Conservation (phyloP, 1,140 invertebrate species). For the Cepaea nemoralis region DNA sequence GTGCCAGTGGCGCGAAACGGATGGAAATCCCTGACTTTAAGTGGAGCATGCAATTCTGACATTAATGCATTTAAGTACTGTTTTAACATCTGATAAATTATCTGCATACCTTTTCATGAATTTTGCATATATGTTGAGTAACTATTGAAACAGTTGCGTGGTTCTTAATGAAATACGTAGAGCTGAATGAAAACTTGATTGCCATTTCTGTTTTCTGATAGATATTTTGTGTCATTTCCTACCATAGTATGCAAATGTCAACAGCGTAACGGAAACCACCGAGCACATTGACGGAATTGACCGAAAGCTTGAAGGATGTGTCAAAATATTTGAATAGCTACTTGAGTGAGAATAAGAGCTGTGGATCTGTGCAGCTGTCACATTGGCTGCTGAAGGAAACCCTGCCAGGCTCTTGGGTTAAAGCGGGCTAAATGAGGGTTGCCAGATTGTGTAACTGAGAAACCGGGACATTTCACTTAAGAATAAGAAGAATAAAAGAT, state of each 20-base stretch:
- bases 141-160: not conserved
- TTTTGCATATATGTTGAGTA: not conserved
- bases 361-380: too few species aligned
- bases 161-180: not conserved
- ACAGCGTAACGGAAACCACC: not conserved
- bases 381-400: too few species aligned
- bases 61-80: not conserved
- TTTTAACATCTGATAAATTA: not conserved
- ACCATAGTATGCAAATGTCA: not conserved
- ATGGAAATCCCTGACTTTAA: not conserved
- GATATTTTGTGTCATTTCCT: not conserved
- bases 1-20: not conserved
- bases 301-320: not conserved
- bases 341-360: not conserved
- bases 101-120: not conserved
- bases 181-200: not conserved
- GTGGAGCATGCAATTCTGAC: not conserved
- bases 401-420: too few species aligned
- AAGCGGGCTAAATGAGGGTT: too few species aligned
- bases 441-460: too few species aligned
- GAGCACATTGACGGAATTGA: not conserved
- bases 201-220: not conserved
- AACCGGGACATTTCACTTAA: too few species aligned
- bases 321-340: not conserved
- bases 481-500: too few species aligned